Conservation (phyloP, 2,888 invertebrate species). For the Cephus pygmeus region DNA sequence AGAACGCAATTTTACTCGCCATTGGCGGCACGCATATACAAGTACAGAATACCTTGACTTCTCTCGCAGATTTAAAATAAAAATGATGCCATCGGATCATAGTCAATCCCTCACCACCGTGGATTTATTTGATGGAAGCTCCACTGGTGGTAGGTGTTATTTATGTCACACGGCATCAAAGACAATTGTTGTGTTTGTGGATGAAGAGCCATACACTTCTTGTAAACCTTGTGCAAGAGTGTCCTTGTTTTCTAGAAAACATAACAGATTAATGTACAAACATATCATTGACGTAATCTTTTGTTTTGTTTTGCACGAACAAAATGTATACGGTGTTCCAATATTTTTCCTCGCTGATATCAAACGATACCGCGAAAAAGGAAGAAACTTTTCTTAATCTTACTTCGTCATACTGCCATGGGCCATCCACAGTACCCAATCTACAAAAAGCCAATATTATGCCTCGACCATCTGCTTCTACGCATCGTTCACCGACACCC, state of each 20-base stretch:
- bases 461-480: conserved; percentile 87
- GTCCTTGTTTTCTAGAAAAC: conserved; percentile 71
- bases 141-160: conserved; percentile 92
- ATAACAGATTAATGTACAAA: conserved; percentile 11
- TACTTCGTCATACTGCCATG: conserved; percentile 90
- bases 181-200: conserved; percentile 82
- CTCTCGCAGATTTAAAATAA: not conserved
- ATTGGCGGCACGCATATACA: not conserved
- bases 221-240: conserved; percentile 80
- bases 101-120: conserved; percentile 68
- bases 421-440: conserved; percentile 92
- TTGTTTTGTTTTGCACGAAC: not conserved
- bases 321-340: not conserved
- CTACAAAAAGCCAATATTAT: conserved; percentile 92
- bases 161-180: conserved; percentile 84
- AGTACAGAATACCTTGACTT: not conserved
- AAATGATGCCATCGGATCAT: not conserved
- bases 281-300: not conserved
- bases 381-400: conserved; percentile 16
- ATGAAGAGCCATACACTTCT: conserved; percentile 86
- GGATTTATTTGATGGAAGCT: conserved; percentile 81
- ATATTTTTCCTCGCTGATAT: not conserved
- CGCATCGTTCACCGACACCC: conserved; percentile 95
- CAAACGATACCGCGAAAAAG: not conserved
- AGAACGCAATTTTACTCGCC: not conserved